Conservation (phyloP, 1,140 invertebrate genomes). For the Leptinotarsa lineolata region DNA sequence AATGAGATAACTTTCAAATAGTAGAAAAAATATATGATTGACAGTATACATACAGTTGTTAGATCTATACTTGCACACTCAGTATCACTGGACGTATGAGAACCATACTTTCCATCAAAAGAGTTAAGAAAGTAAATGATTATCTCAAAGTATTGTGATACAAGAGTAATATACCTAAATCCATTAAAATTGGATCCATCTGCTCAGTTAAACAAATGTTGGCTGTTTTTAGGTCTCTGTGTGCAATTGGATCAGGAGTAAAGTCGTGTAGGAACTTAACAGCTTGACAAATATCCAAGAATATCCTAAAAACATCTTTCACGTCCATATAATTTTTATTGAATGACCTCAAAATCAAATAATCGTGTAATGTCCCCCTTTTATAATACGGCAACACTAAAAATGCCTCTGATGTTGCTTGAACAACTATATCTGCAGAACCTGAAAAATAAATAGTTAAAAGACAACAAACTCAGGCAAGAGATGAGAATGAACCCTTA, state of each 20-base stretch:
- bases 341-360: slow-evolving; percentile 66
- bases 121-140: too few species aligned
- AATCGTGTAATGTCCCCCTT: slow-evolving; percentile 76
- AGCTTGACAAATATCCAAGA: slow-evolving; percentile 76
- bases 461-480: neutral
- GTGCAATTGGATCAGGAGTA: slow-evolving; percentile 75
- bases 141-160: too few species aligned
- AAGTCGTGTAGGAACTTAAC: slow-evolving; percentile 75
- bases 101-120: too few species aligned
- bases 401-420: slow-evolving; percentile 74
- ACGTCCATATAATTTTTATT: slow-evolving; percentile 67
- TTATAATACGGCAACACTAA: slow-evolving; percentile 81
- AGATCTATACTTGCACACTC: too few species aligned
- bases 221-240: slow-evolving; percentile 83
- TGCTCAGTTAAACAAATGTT: slow-evolving; percentile 79
- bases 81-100: too few species aligned
- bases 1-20: too few species aligned
- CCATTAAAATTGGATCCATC: slow-evolving; percentile 78
- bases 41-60: too few species aligned
- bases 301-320: slow-evolving; percentile 70
- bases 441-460: slow-evolving; percentile 48
- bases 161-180: slow-evolving; percentile 64
- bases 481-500: slow-evolving; percentile 45
- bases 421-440: slow-evolving; percentile 68
- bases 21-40: too few species aligned